Evolutionary conservation across 2,113 vertebrate genomes (phyloP).

Genomic region (Callipepla squamata): DNA sequence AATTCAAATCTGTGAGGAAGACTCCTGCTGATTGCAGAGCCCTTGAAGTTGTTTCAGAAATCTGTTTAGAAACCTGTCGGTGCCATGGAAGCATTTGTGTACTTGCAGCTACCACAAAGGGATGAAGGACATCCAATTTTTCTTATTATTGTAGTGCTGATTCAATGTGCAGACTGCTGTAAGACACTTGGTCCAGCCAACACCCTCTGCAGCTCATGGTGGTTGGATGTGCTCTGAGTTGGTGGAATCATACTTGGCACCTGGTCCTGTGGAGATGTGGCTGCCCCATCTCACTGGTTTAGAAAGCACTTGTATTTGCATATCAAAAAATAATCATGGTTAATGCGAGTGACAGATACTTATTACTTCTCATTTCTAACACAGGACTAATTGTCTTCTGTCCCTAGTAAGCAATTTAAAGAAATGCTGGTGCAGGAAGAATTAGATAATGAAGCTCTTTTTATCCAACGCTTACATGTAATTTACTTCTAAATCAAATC

Average conservation of each 20-base stretch:
- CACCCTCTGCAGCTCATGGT: background rate
- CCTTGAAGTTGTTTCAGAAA: background rate
- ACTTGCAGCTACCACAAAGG: background rate
- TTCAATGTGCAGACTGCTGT: background rate
- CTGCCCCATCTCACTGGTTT: background rate
- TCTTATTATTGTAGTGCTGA: background rate
- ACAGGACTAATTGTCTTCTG: slow-evolving; percentile 64
- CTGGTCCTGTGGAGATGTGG: background rate
- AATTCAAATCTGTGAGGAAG: background rate
- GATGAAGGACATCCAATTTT: background rate
- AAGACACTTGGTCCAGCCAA: background rate
- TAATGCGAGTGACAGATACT: slow-evolving; percentile 56
- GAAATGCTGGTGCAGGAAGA: slow-evolving; percentile 71
- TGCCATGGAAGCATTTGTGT: background rate
- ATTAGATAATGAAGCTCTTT: slow-evolving; percentile 73
- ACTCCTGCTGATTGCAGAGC: background rate
- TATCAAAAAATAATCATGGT: slow-evolving; percentile 8
- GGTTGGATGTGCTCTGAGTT: background rate
- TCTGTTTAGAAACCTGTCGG: background rate
- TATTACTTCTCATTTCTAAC: slow-evolving; percentile 47
- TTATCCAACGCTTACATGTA: slow-evolving; percentile 66
- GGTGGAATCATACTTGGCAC: background rate
- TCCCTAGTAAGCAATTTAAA: slow-evolving; percentile 72
- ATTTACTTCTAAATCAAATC: slow-evolving; percentile 71
- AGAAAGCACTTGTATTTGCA: slow-evolving; percentile 23